A percentile compares a stretch with the other conserved stretches of the same genome.
phyloP scores from a whole-genome alignment of 2,888 invertebrate genomes.

The Sarcophaga caerulescens region DNA sequence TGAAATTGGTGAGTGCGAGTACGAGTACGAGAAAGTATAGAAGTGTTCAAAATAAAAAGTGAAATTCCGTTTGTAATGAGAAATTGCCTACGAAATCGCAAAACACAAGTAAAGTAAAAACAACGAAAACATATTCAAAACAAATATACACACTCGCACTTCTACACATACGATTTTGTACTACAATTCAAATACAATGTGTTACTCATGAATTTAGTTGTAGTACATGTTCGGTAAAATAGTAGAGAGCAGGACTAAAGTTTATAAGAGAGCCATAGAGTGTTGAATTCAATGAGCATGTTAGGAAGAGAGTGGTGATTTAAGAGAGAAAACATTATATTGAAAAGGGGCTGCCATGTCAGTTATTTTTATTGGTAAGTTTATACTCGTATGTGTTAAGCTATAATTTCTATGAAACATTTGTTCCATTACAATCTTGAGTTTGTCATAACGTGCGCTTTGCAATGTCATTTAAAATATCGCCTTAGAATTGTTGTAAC shows the following conservation, averaged over 20 bases:
- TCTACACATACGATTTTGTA: constrained; percentile 21
- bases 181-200: constrained; percentile 61
- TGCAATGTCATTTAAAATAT: too few species aligned
- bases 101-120: constrained; percentile 13
- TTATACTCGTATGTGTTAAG: too few species aligned
- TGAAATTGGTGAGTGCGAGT: background rate
- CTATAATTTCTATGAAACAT: too few species aligned
- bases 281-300: background rate
- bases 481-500: too few species aligned
- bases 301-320: background rate
- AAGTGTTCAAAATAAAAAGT: constrained; percentile 67
- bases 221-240: background rate
- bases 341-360: background rate
- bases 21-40: constrained; percentile 1
- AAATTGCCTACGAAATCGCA: constrained; percentile 31
- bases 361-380: background rate
- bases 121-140: background rate
- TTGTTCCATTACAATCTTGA: too few species aligned
- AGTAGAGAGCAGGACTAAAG: constrained; percentile 15
- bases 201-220: constrained; percentile 38
- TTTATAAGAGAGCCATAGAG: constrained; percentile 7
- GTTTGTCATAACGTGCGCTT: too few species aligned
- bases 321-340: background rate
- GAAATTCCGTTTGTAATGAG: constrained; percentile 52
- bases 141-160: constrained; percentile 32